These are phyloP conservation scores for Carlito syrichta DNA, from an alignment of 2,113 vertebrate species.

Conservation along the genomic window DNA sequence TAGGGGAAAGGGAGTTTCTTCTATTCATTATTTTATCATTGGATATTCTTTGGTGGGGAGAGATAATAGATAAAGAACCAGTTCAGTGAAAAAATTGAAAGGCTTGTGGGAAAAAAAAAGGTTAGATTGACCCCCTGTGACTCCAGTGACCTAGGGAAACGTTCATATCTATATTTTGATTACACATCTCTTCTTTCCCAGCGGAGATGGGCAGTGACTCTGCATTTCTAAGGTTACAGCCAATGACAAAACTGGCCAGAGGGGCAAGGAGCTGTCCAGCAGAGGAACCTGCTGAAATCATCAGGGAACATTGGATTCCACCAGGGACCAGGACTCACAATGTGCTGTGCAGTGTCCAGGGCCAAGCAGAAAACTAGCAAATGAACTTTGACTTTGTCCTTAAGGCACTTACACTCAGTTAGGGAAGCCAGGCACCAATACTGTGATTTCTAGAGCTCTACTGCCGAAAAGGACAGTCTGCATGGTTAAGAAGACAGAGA, in stretches of 20 bases:
- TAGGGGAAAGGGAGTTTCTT: neutral
- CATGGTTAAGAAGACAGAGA: neutral
- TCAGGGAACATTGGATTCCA: rapidly evolving
- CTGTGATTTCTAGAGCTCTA: neutral
- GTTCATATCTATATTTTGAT: neutral
- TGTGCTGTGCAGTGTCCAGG: neutral
- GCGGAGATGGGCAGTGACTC: neutral
- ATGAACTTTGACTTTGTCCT: neutral
- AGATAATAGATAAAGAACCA: neutral
- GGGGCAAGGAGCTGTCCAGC: neutral
- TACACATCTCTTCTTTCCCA: neutral
- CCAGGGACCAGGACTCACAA: neutral
- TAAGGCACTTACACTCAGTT: neutral
- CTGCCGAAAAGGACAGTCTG: neutral
- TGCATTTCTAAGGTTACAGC: neutral
- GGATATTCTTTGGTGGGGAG: neutral
- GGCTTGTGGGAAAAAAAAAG: neutral
- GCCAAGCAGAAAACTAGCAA: neutral
- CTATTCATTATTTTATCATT: neutral
- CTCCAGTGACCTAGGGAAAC: neutral
- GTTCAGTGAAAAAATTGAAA: neutral
- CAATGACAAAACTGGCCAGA: neutral
- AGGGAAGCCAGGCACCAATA: neutral
- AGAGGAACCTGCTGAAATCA: neutral
- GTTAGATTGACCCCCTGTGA: neutral